These are phyloP conservation scores for Diorhabda sublineata DNA, from an alignment of 1,140 invertebrate genomes.

Conservation along the genomic window DNA sequence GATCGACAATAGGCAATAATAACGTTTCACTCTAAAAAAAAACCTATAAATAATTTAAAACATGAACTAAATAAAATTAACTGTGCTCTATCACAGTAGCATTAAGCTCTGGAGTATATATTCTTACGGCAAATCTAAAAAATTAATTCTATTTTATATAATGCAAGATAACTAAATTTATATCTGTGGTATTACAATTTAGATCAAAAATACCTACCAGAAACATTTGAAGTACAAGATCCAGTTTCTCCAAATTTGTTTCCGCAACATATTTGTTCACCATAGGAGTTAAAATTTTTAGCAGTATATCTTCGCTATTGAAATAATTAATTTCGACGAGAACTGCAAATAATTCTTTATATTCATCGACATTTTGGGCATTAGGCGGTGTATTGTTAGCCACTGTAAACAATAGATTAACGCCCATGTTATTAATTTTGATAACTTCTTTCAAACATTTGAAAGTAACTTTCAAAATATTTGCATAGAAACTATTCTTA, in stretches of 20 bases:
- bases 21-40: constrained; percentile 17
- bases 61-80: too few relatives aligned
- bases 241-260: constrained; percentile 24
- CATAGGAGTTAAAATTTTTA: constrained; percentile 25
- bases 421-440: constrained; percentile 31
- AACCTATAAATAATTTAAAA: not conserved
- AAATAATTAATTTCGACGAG: constrained; percentile 25
- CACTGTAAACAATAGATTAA: constrained; percentile 26
- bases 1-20: constrained; percentile 8
- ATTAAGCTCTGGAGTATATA: too few relatives aligned
- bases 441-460: constrained; percentile 29
- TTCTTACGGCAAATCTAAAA: too few relatives aligned
- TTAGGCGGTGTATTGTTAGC: constrained; percentile 24
- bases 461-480: constrained; percentile 28
- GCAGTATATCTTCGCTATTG: constrained; percentile 25
- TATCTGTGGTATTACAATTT: not conserved
- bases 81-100: too few relatives aligned
- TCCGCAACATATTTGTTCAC: constrained; percentile 16
- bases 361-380: constrained; percentile 31
- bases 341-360: constrained; percentile 30
- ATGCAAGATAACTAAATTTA: too few relatives aligned
- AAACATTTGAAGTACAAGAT: constrained; percentile 26
- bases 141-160: too few relatives aligned
- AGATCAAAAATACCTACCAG: constrained; percentile 22
- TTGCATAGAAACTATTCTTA: constrained; percentile 32